Evolutionary conservation across 2,797 vertebrate species (phyloP).

Genomic region (Dallia pectoralis): DNA sequence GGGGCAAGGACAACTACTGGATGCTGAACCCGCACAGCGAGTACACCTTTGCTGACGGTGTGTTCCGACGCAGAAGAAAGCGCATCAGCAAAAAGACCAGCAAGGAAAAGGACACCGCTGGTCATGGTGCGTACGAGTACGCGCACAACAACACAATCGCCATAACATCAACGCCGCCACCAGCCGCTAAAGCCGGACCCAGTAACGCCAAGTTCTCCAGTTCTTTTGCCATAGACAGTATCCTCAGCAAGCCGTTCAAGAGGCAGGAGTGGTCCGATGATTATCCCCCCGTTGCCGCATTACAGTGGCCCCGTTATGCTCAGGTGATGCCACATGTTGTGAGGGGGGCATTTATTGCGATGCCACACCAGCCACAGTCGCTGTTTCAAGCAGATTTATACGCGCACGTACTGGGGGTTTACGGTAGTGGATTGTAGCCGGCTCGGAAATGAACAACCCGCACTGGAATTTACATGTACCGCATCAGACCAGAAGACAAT

Average conservation of each 20-base stretch:
- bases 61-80: constrained; percentile 91
- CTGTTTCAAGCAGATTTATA: constrained; percentile 33
- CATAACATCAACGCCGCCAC: constrained; percentile 23
- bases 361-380: constrained; percentile 38
- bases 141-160: background rate
- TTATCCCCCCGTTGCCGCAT: background rate
- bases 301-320: constrained; percentile 46
- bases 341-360: constrained; percentile 51
- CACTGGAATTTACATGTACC: constrained; percentile 4
- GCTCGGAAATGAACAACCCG: constrained; percentile 22
- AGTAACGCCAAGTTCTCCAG: constrained; percentile 82
- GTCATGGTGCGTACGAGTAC: constrained; percentile 29
- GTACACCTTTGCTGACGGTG: constrained; percentile 95
- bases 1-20: constrained; percentile 99
- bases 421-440: constrained; percentile 52
- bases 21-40: constrained; percentile 97
- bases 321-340: constrained; percentile 36
- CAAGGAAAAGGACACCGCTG: constrained; percentile 42
- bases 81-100: constrained; percentile 77
- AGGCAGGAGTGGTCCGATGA: constrained; percentile 31
- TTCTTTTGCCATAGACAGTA: constrained; percentile 92
- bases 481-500: constrained; percentile 47
- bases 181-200: constrained; percentile 24
- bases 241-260: constrained; percentile 85
- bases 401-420: constrained; percentile 62